phyloP scores from a whole-genome alignment of 2,797 vertebrate species.

The Loris lydekkerianus region DNA sequence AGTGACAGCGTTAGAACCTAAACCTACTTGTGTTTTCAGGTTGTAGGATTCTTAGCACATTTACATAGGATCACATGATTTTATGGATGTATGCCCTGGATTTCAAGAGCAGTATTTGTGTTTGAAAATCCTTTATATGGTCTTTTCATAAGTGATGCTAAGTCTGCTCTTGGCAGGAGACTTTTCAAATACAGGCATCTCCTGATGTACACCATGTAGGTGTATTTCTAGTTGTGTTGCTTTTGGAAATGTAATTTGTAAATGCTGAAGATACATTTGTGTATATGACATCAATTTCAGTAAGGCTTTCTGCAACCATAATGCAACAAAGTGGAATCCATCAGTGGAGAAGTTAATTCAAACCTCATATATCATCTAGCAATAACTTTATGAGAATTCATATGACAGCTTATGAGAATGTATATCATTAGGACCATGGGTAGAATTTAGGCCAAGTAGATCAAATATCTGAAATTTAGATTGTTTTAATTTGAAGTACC shows the following conservation, averaged over 20 bases:
- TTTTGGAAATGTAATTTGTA: slow-evolving; percentile 32
- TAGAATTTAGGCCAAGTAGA: background rate
- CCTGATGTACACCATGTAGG: background rate
- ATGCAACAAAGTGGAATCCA: background rate
- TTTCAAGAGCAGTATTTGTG: background rate
- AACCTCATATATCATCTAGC: background rate
- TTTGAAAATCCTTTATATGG: background rate
- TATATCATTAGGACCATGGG: background rate
- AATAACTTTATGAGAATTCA: background rate
- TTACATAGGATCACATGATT: background rate
- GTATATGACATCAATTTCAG: slow-evolving; percentile 34
- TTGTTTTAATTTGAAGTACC: background rate
- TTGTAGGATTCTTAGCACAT: background rate
- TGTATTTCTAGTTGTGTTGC: background rate
- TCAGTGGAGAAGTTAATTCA: background rate
- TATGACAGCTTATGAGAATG: background rate
- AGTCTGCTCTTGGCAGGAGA: background rate
- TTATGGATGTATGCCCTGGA: background rate
- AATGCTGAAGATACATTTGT: background rate
- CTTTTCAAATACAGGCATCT: background rate
- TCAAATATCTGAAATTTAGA: background rate
- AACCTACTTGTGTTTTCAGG: background rate
- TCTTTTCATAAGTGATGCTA: background rate
- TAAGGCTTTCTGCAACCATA: background rate
- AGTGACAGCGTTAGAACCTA: background rate